Conservation (phyloP, 2,113 vertebrate species). For the Percina caprodes region DNA sequence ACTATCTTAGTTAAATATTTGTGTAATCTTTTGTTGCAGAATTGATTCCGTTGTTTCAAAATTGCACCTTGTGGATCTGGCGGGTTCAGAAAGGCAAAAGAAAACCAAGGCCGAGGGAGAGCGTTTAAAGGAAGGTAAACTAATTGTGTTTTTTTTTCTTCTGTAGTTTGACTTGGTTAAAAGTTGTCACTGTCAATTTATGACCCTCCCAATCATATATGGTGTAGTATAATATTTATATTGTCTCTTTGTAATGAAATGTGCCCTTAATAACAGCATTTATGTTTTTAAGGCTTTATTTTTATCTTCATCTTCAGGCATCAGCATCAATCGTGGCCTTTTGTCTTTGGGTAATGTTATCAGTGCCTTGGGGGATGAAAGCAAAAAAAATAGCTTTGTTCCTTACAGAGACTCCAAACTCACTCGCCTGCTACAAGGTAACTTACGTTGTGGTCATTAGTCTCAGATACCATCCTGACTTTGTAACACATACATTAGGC, state of each 20-base stretch:
- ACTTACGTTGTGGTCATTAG: constrained; percentile 26
- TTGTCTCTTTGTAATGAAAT: background rate
- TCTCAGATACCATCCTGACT: background rate
- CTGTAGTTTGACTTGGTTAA: background rate
- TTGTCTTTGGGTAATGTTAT: constrained; percentile 96
- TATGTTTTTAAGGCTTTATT: constrained; percentile 31
- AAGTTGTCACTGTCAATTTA: background rate
- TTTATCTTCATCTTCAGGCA: constrained; percentile 83
- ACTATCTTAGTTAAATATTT: background rate
- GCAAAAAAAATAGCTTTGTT: constrained; percentile 91
- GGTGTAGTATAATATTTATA: background rate
- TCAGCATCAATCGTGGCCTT: constrained; percentile 96
- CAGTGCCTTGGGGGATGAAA: constrained; percentile 97
- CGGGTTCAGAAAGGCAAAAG: constrained; percentile 97
- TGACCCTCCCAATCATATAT: background rate
- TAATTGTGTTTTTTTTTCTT: background rate
- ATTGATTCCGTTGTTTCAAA: constrained; percentile 85
- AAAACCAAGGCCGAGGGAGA: constrained; percentile 98
- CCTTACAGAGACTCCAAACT: constrained; percentile 98
- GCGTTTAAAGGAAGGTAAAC: constrained; percentile 93
- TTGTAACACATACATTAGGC: background rate
- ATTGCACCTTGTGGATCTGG: constrained; percentile 95
- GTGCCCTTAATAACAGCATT: background rate
- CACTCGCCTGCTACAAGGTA: constrained; percentile 95
- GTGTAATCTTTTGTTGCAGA: constrained; percentile 59